These are phyloP conservation scores for Camponotus vicinus DNA, from an alignment of 1,140 invertebrate species.

Conservation along the genomic window DNA sequence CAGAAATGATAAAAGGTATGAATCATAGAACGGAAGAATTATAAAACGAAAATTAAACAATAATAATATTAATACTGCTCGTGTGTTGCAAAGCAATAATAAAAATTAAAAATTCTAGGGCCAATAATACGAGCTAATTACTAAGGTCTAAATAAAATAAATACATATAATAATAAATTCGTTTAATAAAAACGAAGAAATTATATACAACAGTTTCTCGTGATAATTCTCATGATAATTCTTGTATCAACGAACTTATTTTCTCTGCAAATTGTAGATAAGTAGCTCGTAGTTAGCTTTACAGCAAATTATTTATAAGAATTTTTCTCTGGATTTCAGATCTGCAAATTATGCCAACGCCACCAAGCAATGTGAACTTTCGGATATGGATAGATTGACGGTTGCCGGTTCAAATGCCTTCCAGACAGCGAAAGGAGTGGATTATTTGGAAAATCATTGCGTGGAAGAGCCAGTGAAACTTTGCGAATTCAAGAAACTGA, in stretches of 20 bases:
- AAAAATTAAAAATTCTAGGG: too few relatives aligned
- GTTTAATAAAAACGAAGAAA: too few relatives aligned
- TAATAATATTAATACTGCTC: too few relatives aligned
- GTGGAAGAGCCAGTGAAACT: conserved; percentile 95
- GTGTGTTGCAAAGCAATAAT: too few relatives aligned
- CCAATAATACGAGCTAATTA: too few relatives aligned
- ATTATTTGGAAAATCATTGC: conserved; percentile 97
- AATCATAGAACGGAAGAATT: too few relatives aligned
- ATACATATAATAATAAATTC: too few relatives aligned
- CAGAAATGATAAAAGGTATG: too few relatives aligned
- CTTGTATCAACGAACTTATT: not conserved
- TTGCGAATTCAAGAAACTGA: conserved; percentile 96
- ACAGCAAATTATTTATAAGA: not conserved
- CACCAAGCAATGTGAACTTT: conserved; percentile 94
- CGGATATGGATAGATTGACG: conserved; percentile 96
- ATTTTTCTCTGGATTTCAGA: conserved; percentile 87
- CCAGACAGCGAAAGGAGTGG: conserved; percentile 90
- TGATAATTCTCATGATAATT: not conserved
- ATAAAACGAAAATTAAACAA: too few relatives aligned
- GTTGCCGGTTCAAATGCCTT: conserved; percentile 92
- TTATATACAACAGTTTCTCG: not conserved
- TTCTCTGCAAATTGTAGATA: not conserved
- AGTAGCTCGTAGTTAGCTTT: not conserved
- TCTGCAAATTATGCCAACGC: conserved; percentile 96
- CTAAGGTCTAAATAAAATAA: too few relatives aligned